Conservation (phyloP, 2,888 invertebrate species). For the Microchrysa polita region DNA sequence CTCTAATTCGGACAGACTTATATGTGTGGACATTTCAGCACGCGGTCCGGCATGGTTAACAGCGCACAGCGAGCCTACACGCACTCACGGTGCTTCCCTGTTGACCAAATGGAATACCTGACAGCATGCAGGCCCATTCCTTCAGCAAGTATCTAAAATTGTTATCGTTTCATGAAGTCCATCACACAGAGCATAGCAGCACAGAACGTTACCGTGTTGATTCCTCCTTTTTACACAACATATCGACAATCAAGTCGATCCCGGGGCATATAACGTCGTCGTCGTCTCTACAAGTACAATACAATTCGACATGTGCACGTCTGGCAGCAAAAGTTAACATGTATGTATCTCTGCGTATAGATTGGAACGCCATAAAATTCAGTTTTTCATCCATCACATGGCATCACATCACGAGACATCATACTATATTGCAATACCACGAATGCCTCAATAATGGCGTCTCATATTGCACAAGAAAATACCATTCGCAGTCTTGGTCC, state of each 20-base stretch:
- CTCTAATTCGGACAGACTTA: not conserved
- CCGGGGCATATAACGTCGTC: not conserved
- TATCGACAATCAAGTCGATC: not conserved
- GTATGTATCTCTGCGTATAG: no score
- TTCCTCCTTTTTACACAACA: conserved; percentile 23
- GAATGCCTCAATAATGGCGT: conserved; percentile 41
- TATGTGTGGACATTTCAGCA: conserved; percentile 1
- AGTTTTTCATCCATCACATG: conserved; percentile 42
- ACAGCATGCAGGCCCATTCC: conserved; percentile 32
- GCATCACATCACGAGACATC: conserved; percentile 40
- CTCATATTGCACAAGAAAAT: conserved; percentile 44
- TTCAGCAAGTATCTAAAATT: conserved; percentile 33
- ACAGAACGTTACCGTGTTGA: conserved; percentile 14
- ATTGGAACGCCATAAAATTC: conserved; percentile 44
- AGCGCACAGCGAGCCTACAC: conserved; percentile 39
- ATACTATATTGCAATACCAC: conserved; percentile 44
- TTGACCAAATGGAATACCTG: conserved; percentile 9
- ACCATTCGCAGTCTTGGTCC: conserved; percentile 41
- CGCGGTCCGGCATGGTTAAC: conserved; percentile 8
- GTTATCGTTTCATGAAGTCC: conserved; percentile 31
- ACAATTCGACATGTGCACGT: conserved; percentile 19
- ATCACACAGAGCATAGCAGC: no score
- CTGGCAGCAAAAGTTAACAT: no score
- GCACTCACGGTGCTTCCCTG: conserved; percentile 22
- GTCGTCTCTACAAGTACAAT: no score